Conservation (phyloP, 2,113 vertebrate species). For the Peromyscus leucopus region DNA sequence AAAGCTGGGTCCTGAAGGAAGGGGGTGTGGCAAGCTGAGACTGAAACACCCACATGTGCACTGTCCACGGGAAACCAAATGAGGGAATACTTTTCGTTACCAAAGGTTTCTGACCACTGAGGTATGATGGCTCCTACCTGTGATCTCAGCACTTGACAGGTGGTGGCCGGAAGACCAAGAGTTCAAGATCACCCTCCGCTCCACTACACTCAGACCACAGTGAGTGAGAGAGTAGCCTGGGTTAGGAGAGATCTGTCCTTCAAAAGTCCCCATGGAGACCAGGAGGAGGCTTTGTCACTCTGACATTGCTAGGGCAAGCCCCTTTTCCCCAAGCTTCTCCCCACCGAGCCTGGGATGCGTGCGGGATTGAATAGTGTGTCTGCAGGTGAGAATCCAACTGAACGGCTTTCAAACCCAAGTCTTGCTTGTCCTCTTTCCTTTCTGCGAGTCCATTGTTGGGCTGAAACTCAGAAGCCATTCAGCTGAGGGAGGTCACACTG, state of each 20-base stretch:
- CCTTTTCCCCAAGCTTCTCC: neutral
- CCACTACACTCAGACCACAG: neutral
- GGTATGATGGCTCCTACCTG: too few relatives aligned
- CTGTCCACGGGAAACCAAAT: too few relatives aligned
- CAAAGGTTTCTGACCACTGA: neutral
- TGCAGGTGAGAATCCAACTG: neutral
- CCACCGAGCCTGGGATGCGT: neutral
- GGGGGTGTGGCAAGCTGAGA: neutral
- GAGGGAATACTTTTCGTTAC: neutral
- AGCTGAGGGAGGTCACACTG: neutral
- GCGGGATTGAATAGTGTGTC: neutral
- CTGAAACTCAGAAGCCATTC: neutral
- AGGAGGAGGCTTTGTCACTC: neutral
- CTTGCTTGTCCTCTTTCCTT: neutral
- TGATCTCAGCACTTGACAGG: neutral
- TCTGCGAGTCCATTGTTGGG: neutral
- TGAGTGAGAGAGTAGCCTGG: neutral
- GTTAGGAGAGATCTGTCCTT: neutral
- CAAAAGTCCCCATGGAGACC: neutral
- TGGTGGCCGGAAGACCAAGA: neutral
- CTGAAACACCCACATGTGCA: rapidly evolving
- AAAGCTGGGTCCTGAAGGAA: neutral
- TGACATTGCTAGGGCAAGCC: rapidly evolving
- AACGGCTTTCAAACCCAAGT: neutral
- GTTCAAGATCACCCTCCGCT: neutral